These are phyloP conservation scores for Sarcophaga subvicina DNA, from an alignment of 2,888 invertebrate genomes.

Conservation along the genomic window DNA sequence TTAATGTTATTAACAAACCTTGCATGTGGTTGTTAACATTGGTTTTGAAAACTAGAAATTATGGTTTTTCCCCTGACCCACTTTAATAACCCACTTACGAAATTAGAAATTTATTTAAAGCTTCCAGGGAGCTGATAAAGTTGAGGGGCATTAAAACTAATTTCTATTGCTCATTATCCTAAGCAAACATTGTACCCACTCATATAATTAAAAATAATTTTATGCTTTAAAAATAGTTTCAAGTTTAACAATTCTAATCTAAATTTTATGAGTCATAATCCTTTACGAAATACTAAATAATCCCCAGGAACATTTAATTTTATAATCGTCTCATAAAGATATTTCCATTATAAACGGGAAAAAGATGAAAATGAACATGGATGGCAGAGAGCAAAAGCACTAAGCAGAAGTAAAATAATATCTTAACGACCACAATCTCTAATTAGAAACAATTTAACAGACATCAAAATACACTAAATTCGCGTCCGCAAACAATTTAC, in stretches of 20 bases:
- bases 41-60: too few relatives aligned
- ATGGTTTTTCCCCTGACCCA: too few relatives aligned
- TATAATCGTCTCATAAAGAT: slow-evolving; percentile 62
- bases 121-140: too few relatives aligned
- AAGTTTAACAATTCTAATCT: slow-evolving; percentile 19
- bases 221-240: slow-evolving; percentile 24
- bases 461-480: slow-evolving; percentile 60
- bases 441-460: slow-evolving; percentile 79
- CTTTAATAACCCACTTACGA: too few relatives aligned
- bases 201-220: slow-evolving; percentile 26
- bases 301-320: slow-evolving; percentile 60
- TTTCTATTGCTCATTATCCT: neutral
- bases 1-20: too few relatives aligned
- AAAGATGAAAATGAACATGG: neutral
- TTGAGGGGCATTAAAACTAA: too few relatives aligned
- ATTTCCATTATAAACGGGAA: slow-evolving; percentile 61
- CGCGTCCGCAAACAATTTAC: slow-evolving; percentile 63
- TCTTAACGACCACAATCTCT: slow-evolving; percentile 71
- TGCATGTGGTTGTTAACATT: too few relatives aligned
- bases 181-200: neutral
- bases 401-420: neutral
- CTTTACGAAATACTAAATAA: slow-evolving; percentile 55
- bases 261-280: slow-evolving; percentile 62
- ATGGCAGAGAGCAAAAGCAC: too few relatives aligned
- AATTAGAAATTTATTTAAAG: too few relatives aligned